These are phyloP conservation scores for Yasuhikotakia modesta DNA, from an alignment of 2,797 vertebrate genomes.

Conservation along the genomic window DNA sequence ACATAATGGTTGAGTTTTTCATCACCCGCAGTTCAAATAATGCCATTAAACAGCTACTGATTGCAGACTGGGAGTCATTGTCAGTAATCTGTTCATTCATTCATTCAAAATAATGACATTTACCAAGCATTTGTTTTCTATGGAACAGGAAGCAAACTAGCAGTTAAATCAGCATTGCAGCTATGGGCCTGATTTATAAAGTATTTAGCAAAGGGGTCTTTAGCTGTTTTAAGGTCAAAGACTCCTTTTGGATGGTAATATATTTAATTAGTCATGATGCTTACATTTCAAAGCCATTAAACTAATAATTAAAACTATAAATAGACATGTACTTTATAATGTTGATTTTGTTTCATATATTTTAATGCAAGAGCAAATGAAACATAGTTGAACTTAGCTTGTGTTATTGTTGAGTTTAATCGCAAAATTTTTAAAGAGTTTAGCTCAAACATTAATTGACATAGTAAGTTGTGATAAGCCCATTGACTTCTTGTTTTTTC, in stretches of 20 bases:
- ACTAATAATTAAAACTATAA: not conserved
- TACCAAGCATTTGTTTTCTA: not conserved
- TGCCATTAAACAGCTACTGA: not conserved
- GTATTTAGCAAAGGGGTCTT: not conserved
- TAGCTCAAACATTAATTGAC: not conserved
- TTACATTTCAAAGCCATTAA: not conserved
- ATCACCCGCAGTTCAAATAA: not conserved
- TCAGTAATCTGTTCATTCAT: constrained; percentile 11
- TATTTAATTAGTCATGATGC: not conserved
- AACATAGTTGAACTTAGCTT: not conserved
- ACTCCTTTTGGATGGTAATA: no score
- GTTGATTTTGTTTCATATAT: not conserved
- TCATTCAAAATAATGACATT: constrained; percentile 6
- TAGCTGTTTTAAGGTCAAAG: not conserved
- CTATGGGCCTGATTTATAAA: not conserved
- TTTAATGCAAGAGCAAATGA: no score
- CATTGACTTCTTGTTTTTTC: not conserved
- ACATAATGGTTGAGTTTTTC: not conserved
- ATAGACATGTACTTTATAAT: not conserved
- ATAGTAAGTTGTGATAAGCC: not conserved
- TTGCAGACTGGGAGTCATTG: not conserved
- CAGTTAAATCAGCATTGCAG: not conserved
- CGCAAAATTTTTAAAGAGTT: not conserved
- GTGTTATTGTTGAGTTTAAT: not conserved
- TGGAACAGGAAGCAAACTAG: constrained; percentile 1